phyloP scores from a whole-genome alignment of 1,140 invertebrate genomes.

The Eupeodes corollae region DNA sequence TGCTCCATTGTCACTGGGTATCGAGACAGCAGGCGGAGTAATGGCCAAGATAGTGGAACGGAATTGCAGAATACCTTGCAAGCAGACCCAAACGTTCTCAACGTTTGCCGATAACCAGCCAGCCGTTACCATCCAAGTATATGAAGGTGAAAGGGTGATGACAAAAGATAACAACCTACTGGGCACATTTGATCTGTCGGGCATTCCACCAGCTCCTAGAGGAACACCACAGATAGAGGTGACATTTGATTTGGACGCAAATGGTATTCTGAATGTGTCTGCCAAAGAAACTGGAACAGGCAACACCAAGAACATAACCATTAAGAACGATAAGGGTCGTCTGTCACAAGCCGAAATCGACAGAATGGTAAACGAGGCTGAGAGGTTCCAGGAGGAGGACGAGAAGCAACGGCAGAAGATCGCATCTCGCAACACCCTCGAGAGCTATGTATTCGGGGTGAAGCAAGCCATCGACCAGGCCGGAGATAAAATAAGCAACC shows the following conservation, averaged over 20 bases:
- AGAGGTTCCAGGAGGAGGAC: conserved; percentile 42
- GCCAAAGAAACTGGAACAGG: conserved; percentile 45
- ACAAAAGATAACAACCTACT: conserved; percentile 64
- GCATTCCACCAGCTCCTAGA: conserved; percentile 69
- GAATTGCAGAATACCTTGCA: conserved; percentile 52
- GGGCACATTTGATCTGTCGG: conserved; percentile 65
- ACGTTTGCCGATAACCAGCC: conserved; percentile 63
- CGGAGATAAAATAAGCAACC: conserved; percentile 29
- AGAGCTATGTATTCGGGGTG: conserved; percentile 62
- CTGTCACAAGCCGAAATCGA: conserved; percentile 73
- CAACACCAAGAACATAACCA: conserved; percentile 62
- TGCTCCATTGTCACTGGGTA: conserved; percentile 45
- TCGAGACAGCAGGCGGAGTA: conserved; percentile 47
- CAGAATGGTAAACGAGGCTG: conserved; percentile 28
- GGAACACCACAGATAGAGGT: conserved; percentile 69
- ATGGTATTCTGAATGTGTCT: conserved; percentile 52
- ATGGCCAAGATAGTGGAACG: conserved; percentile 55
- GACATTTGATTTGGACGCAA: conserved; percentile 50
- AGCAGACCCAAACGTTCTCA: conserved; percentile 51
- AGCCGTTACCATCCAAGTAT: conserved; percentile 56
- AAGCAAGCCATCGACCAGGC: conserved; percentile 45
- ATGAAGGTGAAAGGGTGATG: conserved; percentile 57
- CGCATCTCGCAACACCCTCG: conserved; percentile 46
- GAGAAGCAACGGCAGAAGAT: conserved; percentile 58
- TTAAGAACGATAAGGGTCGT: conserved; percentile 75